Percentiles rank a stretch among this genome's conserved stretches.
phyloP scores from a whole-genome alignment of 2,888 invertebrate species.

The Callyntrura sp. region DNA sequence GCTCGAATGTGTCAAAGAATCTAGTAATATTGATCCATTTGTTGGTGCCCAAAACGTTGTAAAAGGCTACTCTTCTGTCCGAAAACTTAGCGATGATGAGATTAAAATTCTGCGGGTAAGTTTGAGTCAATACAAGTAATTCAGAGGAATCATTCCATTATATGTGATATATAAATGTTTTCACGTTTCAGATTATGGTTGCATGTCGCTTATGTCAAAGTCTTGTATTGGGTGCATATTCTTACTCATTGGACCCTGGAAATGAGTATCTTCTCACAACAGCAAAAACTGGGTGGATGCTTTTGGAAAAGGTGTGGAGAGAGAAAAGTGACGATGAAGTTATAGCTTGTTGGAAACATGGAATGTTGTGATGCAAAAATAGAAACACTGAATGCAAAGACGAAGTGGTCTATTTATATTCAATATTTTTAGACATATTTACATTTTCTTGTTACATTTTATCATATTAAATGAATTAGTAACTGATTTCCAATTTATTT shows the following conservation, averaged over 20 bases:
- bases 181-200: constrained; percentile 91
- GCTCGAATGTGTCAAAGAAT: constrained; percentile 86
- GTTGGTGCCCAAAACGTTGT: too few relatives aligned
- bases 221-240: constrained; percentile 92
- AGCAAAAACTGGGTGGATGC: constrained; percentile 90
- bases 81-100: constrained; percentile 89
- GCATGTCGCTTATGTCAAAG: constrained; percentile 94
- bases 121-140: background rate
- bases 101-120: constrained; percentile 89
- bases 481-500: too few relatives aligned
- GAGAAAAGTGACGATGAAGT: constrained; percentile 87
- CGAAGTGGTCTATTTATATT: too few relatives aligned
- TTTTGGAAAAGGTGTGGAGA: constrained; percentile 88
- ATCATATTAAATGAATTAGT: too few relatives aligned
- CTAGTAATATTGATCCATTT: too few relatives aligned
- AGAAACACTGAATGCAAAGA: too few relatives aligned
- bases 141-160: background rate
- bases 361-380: background rate
- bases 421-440: too few relatives aligned
- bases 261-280: constrained; percentile 92
- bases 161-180: background rate
- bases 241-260: constrained; percentile 90
- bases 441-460: too few relatives aligned
- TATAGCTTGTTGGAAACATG: constrained; percentile 88
- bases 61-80: constrained; percentile 90